These are phyloP conservation scores for Scaptomyza hsui DNA, from an alignment of 1,140 invertebrate genomes.

Conservation along the genomic window DNA sequence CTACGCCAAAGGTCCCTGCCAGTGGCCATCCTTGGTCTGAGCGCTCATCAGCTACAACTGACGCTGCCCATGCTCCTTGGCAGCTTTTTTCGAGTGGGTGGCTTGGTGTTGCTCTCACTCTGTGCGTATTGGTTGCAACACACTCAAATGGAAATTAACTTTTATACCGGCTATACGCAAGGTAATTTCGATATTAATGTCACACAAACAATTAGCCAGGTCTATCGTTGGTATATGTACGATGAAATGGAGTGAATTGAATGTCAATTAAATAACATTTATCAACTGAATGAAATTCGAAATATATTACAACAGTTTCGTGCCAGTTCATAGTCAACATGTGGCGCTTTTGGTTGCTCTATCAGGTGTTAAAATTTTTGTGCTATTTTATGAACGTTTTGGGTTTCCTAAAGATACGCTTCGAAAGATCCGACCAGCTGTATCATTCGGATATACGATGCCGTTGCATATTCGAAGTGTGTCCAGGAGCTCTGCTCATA, in stretches of 20 bases:
- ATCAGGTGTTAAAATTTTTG: conserved; percentile 24
- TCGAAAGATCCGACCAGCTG: conserved; percentile 11
- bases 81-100: conserved; percentile 1
- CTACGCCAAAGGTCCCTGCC: conserved; percentile 11
- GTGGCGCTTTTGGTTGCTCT: conserved; percentile 37
- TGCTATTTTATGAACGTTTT: conserved; percentile 14
- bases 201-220: conserved; percentile 57
- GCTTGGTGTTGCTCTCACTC: conserved; percentile 29
- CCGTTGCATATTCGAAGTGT: neutral
- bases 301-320: neutral
- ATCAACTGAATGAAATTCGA: conserved; percentile 9
- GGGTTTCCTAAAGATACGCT: conserved; percentile 45
- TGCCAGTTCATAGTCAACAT: conserved; percentile 42
- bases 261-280: conserved; percentile 26
- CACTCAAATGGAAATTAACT: conserved; percentile 14
- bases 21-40: conserved; percentile 13
- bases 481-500: neutral
- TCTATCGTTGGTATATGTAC: conserved; percentile 57
- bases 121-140: conserved; percentile 6
- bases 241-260: conserved; percentile 59
- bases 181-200: conserved; percentile 59
- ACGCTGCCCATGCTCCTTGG: conserved; percentile 20
- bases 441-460: neutral
- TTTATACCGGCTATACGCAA: conserved; percentile 20
- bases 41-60: conserved; percentile 7